phyloP scores from a whole-genome alignment of 2,888 invertebrate genomes.

The Caenorhabditis sp. region DNA sequence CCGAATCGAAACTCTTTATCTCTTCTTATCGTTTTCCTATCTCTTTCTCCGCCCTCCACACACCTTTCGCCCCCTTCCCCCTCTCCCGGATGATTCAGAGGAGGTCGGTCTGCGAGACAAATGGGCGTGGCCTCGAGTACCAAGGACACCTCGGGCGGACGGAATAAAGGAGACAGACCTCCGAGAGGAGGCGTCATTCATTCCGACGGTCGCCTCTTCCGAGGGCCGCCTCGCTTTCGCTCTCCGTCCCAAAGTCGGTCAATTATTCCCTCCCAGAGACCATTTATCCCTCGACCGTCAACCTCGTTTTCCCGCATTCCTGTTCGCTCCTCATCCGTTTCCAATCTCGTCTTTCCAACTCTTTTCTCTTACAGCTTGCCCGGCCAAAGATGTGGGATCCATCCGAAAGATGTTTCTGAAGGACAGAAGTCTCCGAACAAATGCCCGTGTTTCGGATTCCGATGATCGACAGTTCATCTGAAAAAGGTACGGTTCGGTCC shows the following conservation, averaged over 20 bases:
- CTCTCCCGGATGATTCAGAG: constrained; percentile 29
- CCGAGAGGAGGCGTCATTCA: constrained; percentile 53
- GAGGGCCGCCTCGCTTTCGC: constrained; percentile 15
- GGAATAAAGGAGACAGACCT: constrained; percentile 55
- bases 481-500: constrained; percentile 25
- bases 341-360: not conserved
- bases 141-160: constrained; percentile 51
- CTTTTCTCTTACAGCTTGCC: constrained; percentile 21
- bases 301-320: constrained; percentile 48
- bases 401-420: constrained; percentile 28
- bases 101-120: constrained; percentile 30
- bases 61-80: not conserved
- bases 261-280: constrained; percentile 26
- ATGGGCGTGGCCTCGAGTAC: constrained; percentile 56
- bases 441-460: constrained; percentile 40
- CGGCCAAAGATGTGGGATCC: constrained; percentile 47
- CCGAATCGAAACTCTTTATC: constrained; percentile 6
- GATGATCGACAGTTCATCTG: constrained; percentile 20
- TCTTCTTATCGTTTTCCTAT: constrained; percentile 12
- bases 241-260: constrained; percentile 22
- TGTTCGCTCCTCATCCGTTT: too few species aligned
- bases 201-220: constrained; percentile 39
- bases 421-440: constrained; percentile 20
- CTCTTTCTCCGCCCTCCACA: constrained; percentile 5
- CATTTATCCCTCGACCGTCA: constrained; percentile 9